Base-by-base conservation (phyloP, 2,888 invertebrate species). In the Calliopum simillimum region DNA sequence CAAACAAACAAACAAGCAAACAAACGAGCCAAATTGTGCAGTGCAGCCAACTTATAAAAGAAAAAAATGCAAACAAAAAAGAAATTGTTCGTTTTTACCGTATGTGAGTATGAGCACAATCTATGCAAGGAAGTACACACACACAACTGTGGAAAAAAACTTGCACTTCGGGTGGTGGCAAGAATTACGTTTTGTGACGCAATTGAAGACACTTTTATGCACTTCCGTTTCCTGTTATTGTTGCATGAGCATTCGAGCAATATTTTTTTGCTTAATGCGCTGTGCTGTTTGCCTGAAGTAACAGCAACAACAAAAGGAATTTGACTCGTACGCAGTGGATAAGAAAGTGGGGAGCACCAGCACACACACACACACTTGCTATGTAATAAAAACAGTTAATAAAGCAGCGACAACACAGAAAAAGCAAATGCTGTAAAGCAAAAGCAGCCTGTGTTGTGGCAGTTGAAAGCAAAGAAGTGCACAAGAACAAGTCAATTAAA, bases 161-260 rank as follows among this genome's bases (percentile, higher is more conserved):
- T 44, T 16, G 58, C 63, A 58, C 49, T 56, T 56, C n/a, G 44
- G 61, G 23, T 19, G 61, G 23, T 19, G 21, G 67, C 21, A 58
- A 16, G 25, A 59, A 67, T 67, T 47, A 67, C 58, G 47, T 67
- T 41, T 67, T 67, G 67, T 67, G 67, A 59, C 67, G 67, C 67
- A 58, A 67, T 67, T 67, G 67, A 67, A 58, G 67, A 67, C 67
- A 67, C 47, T 49, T 67, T 67, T 67, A 67, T 67, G 67, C 67
- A 25, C 59, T 67, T 67, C 67, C 67, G 67, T 67, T 67, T 67
- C 67, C 67, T 67, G 67, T 67, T 67, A 67, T 67, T 67, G 67
- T 67, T 67, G 49, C 58, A 23, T 16, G 43, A 47, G 56, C 56
- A 66, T 33, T 66, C 46, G 19, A 16, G 14, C 23, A 53, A 53